Base-by-base conservation (phyloP, 2,797 vertebrate species). In the Hemibagrus guttatus region DNA sequence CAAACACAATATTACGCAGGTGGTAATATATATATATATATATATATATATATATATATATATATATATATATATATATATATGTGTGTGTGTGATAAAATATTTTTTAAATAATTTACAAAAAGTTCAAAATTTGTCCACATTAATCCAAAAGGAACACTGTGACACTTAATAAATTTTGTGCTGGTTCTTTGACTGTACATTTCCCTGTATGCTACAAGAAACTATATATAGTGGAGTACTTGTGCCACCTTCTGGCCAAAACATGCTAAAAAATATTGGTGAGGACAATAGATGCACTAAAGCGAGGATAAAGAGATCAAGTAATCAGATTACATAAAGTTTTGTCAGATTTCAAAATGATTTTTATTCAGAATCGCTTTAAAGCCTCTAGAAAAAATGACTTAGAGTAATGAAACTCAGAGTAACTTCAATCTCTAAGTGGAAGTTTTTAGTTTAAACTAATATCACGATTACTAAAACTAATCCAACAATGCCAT, bases 181-280 rank as follows among this genome's bases (percentile, higher is more conserved):
- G 42, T 21, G 16, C 4, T 49, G 0, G n/a, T 17, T 13, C 59
- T 81, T 46, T 64, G 17, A 63, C 79, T 17, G 28, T 54, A 69
- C 11, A 35, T 82, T 82, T 54, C n/a, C 54, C 46, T 68, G 81
- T 68, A 35, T 21, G 42, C 3, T 28, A 69, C n/a, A 56, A 49
- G 49, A 52, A 6, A 4, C 39, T 81, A 1, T 88, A 1, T 88
- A 87, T 7, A 83, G 84, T 90, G 91, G 91, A 89, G 90, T 90
- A 83, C 90, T 93, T 93, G 88, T 93, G 89, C 95, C 95, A 92
- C 92, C 92, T 85, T 92, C 88, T 95, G 95, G 93, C 79, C 49
- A 86, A 28, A 86, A 71, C 26, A 63, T 64, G 59, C 6, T n/a
- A 78, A n/a, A 84, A 39, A 12, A 52, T 52, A 28, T 26, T 23